phyloP scores from a whole-genome alignment of 53 echinoderm and acorn worm genomes.

The Astropecten irregularis region DNA sequence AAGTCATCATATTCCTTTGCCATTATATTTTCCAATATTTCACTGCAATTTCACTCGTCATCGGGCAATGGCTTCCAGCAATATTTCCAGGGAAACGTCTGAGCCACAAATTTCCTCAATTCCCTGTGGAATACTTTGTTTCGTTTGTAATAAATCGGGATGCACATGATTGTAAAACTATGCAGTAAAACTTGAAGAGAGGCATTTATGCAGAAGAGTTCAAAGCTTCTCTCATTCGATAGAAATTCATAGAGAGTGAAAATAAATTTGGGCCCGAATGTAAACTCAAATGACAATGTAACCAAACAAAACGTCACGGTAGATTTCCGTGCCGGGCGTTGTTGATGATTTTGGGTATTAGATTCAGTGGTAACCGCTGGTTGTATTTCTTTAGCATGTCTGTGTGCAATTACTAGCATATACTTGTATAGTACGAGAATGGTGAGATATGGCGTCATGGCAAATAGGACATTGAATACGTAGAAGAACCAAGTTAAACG shows the following conservation, averaged over 20 bases:
- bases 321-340: not conserved
- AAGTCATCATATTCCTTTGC: too few species aligned
- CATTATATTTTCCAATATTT: too few species aligned
- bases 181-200: not conserved
- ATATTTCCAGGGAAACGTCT: too few species aligned
- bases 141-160: not conserved
- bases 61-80: too few species aligned
- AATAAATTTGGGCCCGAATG: too few species aligned
- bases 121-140: not conserved
- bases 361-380: not conserved
- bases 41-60: too few species aligned
- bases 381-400: conserved; percentile 2
- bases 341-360: not conserved
- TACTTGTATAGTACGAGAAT: not conserved
- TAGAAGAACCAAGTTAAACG: not conserved
- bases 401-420: conserved; percentile 1
- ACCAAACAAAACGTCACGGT: not conserved
- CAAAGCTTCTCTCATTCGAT: not conserved
- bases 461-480: not conserved
- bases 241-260: not conserved
- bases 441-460: not conserved
- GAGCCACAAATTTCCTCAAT: not conserved
- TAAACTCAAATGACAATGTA: not conserved
- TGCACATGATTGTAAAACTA: not conserved
- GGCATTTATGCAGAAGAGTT: not conserved